These are phyloP conservation scores for Drosophila varians DNA, from an alignment of 1,140 invertebrate genomes.

Conservation along the genomic window DNA sequence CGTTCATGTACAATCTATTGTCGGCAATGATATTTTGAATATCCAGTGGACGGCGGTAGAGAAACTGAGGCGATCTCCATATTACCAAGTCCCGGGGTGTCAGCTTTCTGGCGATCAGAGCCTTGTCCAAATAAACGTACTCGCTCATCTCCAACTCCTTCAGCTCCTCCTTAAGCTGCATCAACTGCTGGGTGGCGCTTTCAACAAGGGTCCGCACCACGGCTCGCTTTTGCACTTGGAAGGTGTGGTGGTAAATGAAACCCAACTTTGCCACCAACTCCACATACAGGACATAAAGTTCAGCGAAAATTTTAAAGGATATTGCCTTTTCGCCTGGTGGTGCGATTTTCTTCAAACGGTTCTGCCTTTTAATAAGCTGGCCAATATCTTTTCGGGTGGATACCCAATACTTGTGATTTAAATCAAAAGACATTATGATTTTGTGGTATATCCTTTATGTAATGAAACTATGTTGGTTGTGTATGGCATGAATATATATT, in stretches of 20 bases:
- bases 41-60: slow-evolving; percentile 66
- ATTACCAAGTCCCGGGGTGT: slow-evolving; percentile 85
- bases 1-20: slow-evolving; percentile 61
- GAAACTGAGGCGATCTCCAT: slow-evolving; percentile 76
- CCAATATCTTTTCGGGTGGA: slow-evolving; percentile 56
- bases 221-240: slow-evolving; percentile 87
- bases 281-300: slow-evolving; percentile 73
- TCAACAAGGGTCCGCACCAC: slow-evolving; percentile 85
- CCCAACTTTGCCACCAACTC: slow-evolving; percentile 70
- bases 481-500: slow-evolving; percentile 24
- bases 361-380: slow-evolving; percentile 65
- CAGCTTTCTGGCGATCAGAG: slow-evolving; percentile 86
- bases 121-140: slow-evolving; percentile 86
- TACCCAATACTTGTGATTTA: slow-evolving; percentile 72
- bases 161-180: slow-evolving; percentile 83
- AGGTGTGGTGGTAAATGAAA: slow-evolving; percentile 86
- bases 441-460: neutral
- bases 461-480: neutral
- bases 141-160: slow-evolving; percentile 84
- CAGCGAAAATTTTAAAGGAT: slow-evolving; percentile 70
- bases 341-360: slow-evolving; percentile 48
- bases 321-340: slow-evolving; percentile 53
- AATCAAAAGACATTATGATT: slow-evolving; percentile 62
- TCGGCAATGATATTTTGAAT: slow-evolving; percentile 62
- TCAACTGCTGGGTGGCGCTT: slow-evolving; percentile 64